Evolutionary conservation across 2,888 invertebrate species (phyloP).

Genomic region (Chalcis sispes): DNA sequence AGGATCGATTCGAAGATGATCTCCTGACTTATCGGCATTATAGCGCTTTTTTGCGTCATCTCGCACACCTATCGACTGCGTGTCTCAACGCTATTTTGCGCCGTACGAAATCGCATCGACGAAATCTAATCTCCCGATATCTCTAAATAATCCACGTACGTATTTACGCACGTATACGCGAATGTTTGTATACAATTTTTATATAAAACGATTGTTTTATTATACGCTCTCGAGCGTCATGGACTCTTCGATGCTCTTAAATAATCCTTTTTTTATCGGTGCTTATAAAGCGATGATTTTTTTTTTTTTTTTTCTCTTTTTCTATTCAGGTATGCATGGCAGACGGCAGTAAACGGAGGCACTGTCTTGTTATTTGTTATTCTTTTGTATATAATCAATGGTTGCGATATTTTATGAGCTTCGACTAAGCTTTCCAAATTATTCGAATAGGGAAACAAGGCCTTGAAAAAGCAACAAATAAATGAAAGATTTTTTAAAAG

Average conservation of each 20-base stretch:
- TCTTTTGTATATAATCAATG: no score
- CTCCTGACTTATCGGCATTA: constrained; percentile 8
- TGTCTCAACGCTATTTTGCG: not conserved
- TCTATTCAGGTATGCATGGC: constrained; percentile 11
- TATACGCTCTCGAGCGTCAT: not conserved
- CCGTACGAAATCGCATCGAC: not conserved
- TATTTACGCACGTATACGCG: not conserved
- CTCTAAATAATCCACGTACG: no score
- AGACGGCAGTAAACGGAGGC: not conserved
- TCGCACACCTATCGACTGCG: not conserved
- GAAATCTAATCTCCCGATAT: constrained; percentile 8
- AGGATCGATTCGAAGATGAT: not conserved
- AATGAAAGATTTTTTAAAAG: no score
- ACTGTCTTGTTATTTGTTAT: not conserved
- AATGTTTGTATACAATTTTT: not conserved
- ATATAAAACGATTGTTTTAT: constrained; percentile 11
- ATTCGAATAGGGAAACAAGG: no score
- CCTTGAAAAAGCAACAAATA: no score
- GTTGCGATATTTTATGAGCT: no score
- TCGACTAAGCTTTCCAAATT: no score
- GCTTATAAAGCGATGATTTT: not conserved
- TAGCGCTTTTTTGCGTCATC: constrained; percentile 5
- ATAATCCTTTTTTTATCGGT: constrained; percentile 11
- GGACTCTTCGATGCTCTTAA: not conserved
- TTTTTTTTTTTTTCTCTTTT: no score